Evolutionary conservation across 2,113 vertebrate species (phyloP), one percentile per base, ranked within the genome.

Genomic region (Scomber colias): DNA sequence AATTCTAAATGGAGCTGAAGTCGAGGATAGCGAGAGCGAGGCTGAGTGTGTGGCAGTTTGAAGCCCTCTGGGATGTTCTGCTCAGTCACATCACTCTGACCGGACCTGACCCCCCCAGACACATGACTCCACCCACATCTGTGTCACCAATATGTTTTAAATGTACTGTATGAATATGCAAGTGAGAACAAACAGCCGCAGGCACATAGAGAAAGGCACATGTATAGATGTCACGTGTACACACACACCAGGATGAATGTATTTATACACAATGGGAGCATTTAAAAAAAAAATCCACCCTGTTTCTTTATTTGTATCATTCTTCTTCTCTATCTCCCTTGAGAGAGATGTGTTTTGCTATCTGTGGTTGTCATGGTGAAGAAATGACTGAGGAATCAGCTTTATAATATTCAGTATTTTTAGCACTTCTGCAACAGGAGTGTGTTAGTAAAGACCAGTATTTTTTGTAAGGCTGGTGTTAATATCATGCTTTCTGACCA

Each of bases 301-400:
- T 16, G 24, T 48, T 62, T 64, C 60, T 30, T 57, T 46, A 50
- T 71, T 72, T 67, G 61, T 40, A 48, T 68, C 15, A 46, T 40
- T 31, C 50, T 78, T 79, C 30, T 3, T 75, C 40, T 64, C 31
- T 54, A 30, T n/a, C 30, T 77, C 79, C 67, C 72, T 69, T 12
- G 7, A 79, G 83, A 44, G 54, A 24, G 31, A 75, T 14, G 24
- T 70, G 45, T 60, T 84, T 71, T 51, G n/a, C 62, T 63, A 60
- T 66, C 56, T 59, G 76, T 15, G 54, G 89, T 88, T 92, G 87
- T 89, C 86, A 90, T 91, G 89, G 89, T 70, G 79, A 90, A 57
- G 61, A 68, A 59, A 68, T 72, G 13, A 72, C 60, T 31, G 48
- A 68, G 31, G 54, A 77, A 60, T 11, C 17, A 74, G 63, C 9